A percentile compares a stretch with the other conserved stretches of the same genome.
These are phyloP conservation scores for Meganola albula DNA, from an alignment of 2,888 invertebrate species.

Conservation along the genomic window DNA sequence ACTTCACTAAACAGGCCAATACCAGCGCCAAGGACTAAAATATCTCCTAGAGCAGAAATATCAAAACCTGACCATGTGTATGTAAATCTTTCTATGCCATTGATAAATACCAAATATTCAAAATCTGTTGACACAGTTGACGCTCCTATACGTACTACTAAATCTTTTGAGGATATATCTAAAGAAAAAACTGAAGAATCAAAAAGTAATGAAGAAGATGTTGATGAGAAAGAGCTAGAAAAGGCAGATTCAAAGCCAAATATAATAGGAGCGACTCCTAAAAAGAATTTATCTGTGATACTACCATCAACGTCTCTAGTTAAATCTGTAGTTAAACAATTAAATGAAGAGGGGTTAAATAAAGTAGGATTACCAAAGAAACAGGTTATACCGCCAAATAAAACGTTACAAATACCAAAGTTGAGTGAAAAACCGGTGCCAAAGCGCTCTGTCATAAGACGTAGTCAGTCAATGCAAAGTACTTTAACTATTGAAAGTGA, in stretches of 20 bases:
- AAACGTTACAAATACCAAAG: conserved; percentile 73
- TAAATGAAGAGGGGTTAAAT: conserved; percentile 62
- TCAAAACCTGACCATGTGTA: conserved; percentile 75
- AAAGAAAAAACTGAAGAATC: conserved; percentile 27
- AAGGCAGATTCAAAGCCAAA: conserved; percentile 53
- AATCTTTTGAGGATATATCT: conserved; percentile 56
- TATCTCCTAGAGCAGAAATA: conserved; percentile 53
- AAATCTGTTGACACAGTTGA: conserved; percentile 54
- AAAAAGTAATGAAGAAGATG: conserved; percentile 26
- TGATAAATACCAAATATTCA: conserved; percentile 49
- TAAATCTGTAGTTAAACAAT: conserved; percentile 59
- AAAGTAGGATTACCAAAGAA: conserved; percentile 62
- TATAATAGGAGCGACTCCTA: conserved; percentile 67
- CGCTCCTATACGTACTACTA: conserved; percentile 53
- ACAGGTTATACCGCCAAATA: conserved; percentile 65
- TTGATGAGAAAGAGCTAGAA: conserved; percentile 27
- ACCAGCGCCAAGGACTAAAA: conserved; percentile 77
- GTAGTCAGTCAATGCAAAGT: conserved; percentile 68
- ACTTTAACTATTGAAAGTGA: conserved; percentile 48
- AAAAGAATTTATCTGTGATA: conserved; percentile 48
- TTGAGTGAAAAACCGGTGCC: conserved; percentile 68
- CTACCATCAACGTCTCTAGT: conserved; percentile 67
- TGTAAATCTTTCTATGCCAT: conserved; percentile 76
- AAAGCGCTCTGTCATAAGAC: conserved; percentile 60
- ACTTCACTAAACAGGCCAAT: conserved; percentile 74